Conservation (phyloP, 2,113 vertebrate species). For the Sapayoa aenigma region DNA sequence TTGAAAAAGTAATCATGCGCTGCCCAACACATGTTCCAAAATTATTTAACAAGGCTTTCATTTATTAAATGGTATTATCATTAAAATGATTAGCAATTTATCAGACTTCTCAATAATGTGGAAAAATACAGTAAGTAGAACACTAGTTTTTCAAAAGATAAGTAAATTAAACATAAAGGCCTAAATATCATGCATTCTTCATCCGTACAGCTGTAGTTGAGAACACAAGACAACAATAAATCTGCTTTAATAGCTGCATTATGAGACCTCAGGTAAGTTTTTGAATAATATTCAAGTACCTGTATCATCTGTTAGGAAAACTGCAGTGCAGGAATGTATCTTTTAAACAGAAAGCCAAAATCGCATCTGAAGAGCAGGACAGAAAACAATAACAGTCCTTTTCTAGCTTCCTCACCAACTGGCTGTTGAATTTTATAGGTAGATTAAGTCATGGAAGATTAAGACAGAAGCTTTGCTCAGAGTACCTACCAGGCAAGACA, state of each 20-base stretch:
- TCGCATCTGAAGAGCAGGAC: conserved; percentile 7
- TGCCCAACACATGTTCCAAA: neutral
- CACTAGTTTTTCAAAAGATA: neutral
- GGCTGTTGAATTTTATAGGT: conserved; percentile 59
- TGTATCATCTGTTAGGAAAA: conserved; percentile 68
- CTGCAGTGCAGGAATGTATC: conserved; percentile 6
- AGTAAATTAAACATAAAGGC: neutral
- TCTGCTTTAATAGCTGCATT: neutral
- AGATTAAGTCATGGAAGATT: conserved; percentile 74
- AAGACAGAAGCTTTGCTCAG: conserved; percentile 60
- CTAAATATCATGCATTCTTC: neutral
- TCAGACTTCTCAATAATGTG: neutral
- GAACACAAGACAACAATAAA: conserved; percentile 7
- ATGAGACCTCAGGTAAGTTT: neutral
- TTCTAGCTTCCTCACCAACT: conserved; percentile 35
- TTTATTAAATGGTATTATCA: neutral
- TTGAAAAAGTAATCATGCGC: neutral
- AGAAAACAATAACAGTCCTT: conserved; percentile 40
- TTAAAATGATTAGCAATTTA: neutral
- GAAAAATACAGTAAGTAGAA: neutral
- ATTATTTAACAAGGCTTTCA: neutral
- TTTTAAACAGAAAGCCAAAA: conserved; percentile 38
- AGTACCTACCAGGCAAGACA: conserved; percentile 39
- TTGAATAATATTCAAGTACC: conserved; percentile 27
- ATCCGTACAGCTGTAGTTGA: neutral